phyloP scores from a whole-genome alignment of 2,888 invertebrate genomes.

The Lepidochitona cinerea region DNA sequence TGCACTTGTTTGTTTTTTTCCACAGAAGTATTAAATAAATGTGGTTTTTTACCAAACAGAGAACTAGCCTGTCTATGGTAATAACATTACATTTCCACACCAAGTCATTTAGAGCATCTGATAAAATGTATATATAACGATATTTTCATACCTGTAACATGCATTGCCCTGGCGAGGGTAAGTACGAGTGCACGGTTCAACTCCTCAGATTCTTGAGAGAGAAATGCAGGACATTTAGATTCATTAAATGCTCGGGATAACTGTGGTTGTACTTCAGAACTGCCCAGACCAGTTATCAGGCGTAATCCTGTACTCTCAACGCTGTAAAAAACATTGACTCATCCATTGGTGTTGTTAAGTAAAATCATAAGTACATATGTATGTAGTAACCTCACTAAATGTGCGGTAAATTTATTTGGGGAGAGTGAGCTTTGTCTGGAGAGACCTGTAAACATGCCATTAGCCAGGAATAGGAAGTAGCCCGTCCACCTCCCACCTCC shows the following conservation, averaged over 20 bases:
- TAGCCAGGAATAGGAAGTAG: too few relatives aligned
- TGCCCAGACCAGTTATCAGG: conserved; percentile 90
- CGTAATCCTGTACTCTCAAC: conserved; percentile 91
- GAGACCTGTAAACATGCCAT: conserved; percentile 90
- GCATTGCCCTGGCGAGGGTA: conserved; percentile 93
- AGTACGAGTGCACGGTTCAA: conserved; percentile 93
- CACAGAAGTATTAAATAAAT: too few relatives aligned
- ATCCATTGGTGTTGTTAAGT: too few relatives aligned
- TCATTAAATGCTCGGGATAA: conserved; percentile 92
- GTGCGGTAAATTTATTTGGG: too few relatives aligned
- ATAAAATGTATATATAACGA: too few relatives aligned
- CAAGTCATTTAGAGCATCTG: conserved; percentile 95
- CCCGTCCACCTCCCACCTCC: too few relatives aligned
- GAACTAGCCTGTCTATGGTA: conserved; percentile 91
- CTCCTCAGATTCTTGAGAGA: conserved; percentile 95
- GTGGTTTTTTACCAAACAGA: conserved; percentile 90
- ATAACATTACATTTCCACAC: conserved; percentile 98
- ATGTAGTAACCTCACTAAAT: too few relatives aligned
- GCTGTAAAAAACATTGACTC: conserved; percentile 66
- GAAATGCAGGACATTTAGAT: conserved; percentile 83
- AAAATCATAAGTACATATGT: too few relatives aligned
- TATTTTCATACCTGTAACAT: conserved; percentile 89
- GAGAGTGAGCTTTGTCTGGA: too few relatives aligned
- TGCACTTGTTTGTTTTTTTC: too few relatives aligned
- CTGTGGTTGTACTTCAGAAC: conserved; percentile 94